Base-by-base conservation (phyloP, 2,797 vertebrate genomes). In the Dallia pectoralis region DNA sequence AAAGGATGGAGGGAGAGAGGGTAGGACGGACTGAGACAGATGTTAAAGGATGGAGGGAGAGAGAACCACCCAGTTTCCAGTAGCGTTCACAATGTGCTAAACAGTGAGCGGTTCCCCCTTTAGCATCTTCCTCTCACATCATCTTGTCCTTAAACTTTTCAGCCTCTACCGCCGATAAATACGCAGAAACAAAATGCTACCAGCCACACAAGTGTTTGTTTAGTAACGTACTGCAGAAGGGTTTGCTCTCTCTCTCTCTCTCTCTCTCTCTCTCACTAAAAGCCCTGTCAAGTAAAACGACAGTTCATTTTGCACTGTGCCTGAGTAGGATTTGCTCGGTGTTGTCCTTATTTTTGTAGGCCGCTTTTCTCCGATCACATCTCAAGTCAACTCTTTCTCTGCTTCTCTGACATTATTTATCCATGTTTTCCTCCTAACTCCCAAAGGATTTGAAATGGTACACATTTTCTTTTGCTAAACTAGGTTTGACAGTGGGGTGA, bases 101-200 rank as follows among this genome's bases (percentile, higher is more conserved):
- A 84, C 72, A 73, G 71, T 67, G 19, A 51, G 7, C 19, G 18
- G 53, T 59, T 74, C 22, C 51, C 16, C 1, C 75, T 8, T 53
- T 53, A 40, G 36, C 9, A 11, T 9, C 40, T 44, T 44, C 40
- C n/a, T 22, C 53, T 56, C 67, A 67, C 48, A n/a, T n/a, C 56
- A 19, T 67, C 19, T 66, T 11, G 16, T 14, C 69, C 22, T 9
- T 22, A 56, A 56, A 56, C 53, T 56, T 25, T n/a, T 7, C 40
- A n/a, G 40, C 32, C 18, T 56, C 30, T 15, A 12, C 70, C 40
- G 61, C 8, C 69, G 70, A 56, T 11, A 56, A 3, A 56, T 25
- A 25, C 1, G 7, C 53, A 25, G 22, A 25, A 56, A 56, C 53
- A 56, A 53, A 53, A 53, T 53, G 19, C 15, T n/a, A 53, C 49